Evolutionary conservation across 1,140 invertebrate genomes (phyloP).

Genomic region (Cyrtorhinus lividipennis): DNA sequence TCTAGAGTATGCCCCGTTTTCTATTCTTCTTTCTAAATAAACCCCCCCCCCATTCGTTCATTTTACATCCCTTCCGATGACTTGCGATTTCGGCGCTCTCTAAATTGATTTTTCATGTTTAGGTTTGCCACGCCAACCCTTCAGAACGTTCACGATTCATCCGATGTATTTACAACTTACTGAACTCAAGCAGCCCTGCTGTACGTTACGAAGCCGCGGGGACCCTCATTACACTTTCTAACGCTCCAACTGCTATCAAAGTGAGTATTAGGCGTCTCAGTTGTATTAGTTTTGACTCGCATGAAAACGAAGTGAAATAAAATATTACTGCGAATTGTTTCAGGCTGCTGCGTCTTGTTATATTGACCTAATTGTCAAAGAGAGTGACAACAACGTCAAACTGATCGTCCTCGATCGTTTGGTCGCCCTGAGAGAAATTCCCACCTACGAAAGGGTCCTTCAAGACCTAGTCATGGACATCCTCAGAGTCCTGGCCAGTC

Average conservation of each 20-base stretch:
- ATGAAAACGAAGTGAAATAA: too few relatives aligned
- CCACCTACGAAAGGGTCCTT: conserved; percentile 79
- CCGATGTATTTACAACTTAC: conserved; percentile 92
- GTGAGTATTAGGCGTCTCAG: too few relatives aligned
- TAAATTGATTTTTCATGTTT: too few relatives aligned
- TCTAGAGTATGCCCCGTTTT: too few relatives aligned
- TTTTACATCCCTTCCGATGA: too few relatives aligned
- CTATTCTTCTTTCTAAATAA: too few relatives aligned
- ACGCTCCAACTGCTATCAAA: conserved; percentile 92
- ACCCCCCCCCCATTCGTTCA: too few relatives aligned
- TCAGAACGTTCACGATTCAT: conserved; percentile 92
- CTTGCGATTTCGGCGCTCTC: too few relatives aligned
- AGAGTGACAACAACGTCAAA: conserved; percentile 99
- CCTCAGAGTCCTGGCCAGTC: conserved; percentile 77
- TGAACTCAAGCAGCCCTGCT: conserved; percentile 91
- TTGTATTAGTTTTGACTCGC: too few relatives aligned
- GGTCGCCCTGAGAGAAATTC: conserved; percentile 72
- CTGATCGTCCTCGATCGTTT: conserved; percentile 93
- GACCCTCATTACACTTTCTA: conserved; percentile 97
- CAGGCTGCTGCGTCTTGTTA: conserved; percentile 94
- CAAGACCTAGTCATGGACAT: conserved; percentile 99
- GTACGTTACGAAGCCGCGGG: conserved; percentile 98
- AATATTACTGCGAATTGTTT: too few relatives aligned
- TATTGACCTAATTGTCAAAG: conserved; percentile 96
- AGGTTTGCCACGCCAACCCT: conserved; percentile 96